Conservation (phyloP, 1,140 invertebrate genomes). For the Dendroctonus ponderosae region DNA sequence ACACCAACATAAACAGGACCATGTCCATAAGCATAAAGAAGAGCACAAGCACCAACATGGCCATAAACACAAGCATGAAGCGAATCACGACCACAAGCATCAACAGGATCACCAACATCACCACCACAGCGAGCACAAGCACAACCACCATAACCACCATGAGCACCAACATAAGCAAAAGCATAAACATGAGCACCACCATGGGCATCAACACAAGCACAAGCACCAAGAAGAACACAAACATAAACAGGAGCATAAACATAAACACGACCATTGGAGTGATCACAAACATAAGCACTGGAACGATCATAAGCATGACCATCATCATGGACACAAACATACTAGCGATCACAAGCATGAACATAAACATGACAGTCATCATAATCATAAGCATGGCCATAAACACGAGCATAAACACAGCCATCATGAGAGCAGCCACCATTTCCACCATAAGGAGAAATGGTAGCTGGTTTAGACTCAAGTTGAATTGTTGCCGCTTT, state of each 20-base stretch:
- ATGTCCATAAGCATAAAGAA: slow-evolving; percentile 27
- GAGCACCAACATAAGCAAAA: slow-evolving; percentile 21
- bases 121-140: slow-evolving; percentile 16
- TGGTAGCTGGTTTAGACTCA: background rate
- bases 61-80: slow-evolving; percentile 19
- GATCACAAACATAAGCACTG: slow-evolving; percentile 29
- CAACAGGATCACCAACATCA: slow-evolving; percentile 19
- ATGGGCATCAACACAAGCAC: slow-evolving; percentile 28
- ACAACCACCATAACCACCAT: slow-evolving; percentile 20
- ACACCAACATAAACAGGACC: slow-evolving; percentile 30
- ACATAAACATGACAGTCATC: slow-evolving; percentile 22
- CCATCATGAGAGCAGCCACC: slow-evolving; percentile 27
- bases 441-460: slow-evolving; percentile 20
- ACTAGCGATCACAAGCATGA: slow-evolving; percentile 16
- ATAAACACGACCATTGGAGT: slow-evolving; percentile 28
- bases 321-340: slow-evolving; percentile 19
- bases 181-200: slow-evolving; percentile 17
- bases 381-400: slow-evolving; percentile 20
- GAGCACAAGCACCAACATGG: slow-evolving; percentile 28
- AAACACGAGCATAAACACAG: slow-evolving; percentile 15
- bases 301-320: slow-evolving; percentile 24
- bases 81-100: slow-evolving; percentile 28
- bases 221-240: slow-evolving; percentile 26
- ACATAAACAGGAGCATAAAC: slow-evolving; percentile 32
- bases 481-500: background rate